A percentile compares a stretch with the other conserved stretches of the same genome.
Evolutionary conservation across 2,888 invertebrate species (phyloP).

Genomic region (Cactoblastis cactorum): DNA sequence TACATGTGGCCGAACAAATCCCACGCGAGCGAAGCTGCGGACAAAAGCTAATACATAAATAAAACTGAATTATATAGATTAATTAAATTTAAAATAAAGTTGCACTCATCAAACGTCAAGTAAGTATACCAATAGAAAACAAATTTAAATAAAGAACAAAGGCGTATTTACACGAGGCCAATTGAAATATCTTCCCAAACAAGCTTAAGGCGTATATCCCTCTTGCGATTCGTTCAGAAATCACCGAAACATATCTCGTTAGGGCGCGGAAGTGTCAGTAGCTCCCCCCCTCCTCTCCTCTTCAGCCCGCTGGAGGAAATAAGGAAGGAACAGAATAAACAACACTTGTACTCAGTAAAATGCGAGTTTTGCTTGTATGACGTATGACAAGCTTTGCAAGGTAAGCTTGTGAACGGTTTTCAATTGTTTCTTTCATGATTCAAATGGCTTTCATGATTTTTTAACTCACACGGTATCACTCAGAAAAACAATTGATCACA

Average conservation of each 20-base stretch:
- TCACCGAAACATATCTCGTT: conserved; percentile 17
- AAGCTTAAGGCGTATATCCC: conserved; percentile 7
- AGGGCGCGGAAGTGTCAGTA: conserved; percentile 20
- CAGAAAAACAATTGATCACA: no score
- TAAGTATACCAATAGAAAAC: not conserved
- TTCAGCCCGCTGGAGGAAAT: not conserved
- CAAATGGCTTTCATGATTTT: no score
- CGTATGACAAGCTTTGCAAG: no score
- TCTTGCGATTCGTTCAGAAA: conserved; percentile 6
- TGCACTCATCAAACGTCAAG: not conserved
- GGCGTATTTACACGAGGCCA: not conserved
- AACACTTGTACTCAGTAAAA: not conserved
- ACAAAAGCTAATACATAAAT: no score
- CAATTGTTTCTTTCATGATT: no score
- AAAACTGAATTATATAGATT: not conserved
- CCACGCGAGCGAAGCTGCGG: no score
- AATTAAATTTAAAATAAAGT: not conserved
- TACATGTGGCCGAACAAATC: no score
- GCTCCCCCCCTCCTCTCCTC: conserved; percentile 13
- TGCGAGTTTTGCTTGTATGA: no score
- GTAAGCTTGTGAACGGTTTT: no score
- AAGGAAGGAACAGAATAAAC: not conserved
- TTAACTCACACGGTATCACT: no score
- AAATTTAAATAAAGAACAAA: not conserved
- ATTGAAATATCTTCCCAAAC: conserved; percentile 7